Base-by-base conservation (phyloP, 1,140 invertebrate species). In the Diuraphis noxia region DNA sequence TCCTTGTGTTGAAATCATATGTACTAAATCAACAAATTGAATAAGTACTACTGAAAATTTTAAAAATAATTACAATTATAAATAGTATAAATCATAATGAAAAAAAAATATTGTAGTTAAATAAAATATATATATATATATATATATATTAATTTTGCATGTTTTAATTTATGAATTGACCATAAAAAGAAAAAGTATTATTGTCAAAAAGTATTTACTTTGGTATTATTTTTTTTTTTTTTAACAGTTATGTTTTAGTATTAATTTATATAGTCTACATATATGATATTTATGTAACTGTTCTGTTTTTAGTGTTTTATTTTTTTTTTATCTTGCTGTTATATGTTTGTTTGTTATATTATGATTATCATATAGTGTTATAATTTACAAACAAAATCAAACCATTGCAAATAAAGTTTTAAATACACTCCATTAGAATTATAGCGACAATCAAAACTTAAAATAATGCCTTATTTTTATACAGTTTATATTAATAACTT, bases 401-500 rank as follows among this genome's bases (percentile, higher is more conserved):
- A 41, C 30, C 40, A 19, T 41, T 43, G 40, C 10, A 41, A 41
- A 17, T 84, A 41, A 41, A 84, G 41, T 25, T 43, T n/a, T 43
- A 13, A 38, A 40, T 25, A 13, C 79, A 40, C 38, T 23, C n/a
- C 25, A 43, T 84, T 84, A 84, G 81, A 84, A 84, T 84, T 84
- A 84, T 84, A 84, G 81, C 17, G 81, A 84, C 81, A 84, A 84
- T 84, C 81, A 84, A 82, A 82, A 84, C 30, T 84, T 84, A 43
- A n/a, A 84, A 41, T 84, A 41, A n/a, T 30, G 4, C 23, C 8
- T 81, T 81, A 81, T 81, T 81, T 81, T 81, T 84, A 84, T 84
- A 84, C 13, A 84, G 40, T 41, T 84, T n/a, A n/a, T 84, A 30
- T 9, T 38, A 38, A 40, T 40, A 40, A 81, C 36, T 30, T 40